These are phyloP conservation scores for Antheraea assamensis DNA, from an alignment of 2,888 invertebrate species.

Conservation along the genomic window DNA sequence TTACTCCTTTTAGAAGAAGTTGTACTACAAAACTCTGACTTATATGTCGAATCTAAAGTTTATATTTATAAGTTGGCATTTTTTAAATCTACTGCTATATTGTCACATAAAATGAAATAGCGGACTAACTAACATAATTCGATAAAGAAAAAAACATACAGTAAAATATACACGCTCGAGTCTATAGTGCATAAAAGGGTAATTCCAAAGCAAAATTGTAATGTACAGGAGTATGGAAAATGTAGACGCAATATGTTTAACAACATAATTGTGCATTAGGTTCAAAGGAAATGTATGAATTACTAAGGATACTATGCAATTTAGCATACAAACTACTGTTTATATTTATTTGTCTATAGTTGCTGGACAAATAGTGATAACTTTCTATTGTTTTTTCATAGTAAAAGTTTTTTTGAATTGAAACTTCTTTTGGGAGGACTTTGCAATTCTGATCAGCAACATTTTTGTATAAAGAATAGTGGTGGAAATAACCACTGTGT, in stretches of 20 bases:
- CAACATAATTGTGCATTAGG: not conserved
- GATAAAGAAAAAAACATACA: not conserved
- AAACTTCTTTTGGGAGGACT: no score
- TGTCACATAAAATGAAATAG: not conserved
- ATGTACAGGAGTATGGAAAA: not conserved
- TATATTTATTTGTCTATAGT: not conserved
- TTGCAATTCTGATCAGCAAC: no score
- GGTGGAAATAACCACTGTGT: no score
- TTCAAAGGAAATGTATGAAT: not conserved
- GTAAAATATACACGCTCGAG: not conserved
- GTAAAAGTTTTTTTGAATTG: no score
- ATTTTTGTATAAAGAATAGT: no score
- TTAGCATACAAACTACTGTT: not conserved
- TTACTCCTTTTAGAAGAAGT: no score
- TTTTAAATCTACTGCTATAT: not conserved
- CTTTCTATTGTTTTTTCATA: not conserved
- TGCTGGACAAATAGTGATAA: not conserved
- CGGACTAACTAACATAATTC: not conserved
- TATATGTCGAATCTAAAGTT: not conserved
- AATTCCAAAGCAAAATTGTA: not conserved
- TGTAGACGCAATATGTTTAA: constrained; percentile 2
- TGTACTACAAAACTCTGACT: no score
- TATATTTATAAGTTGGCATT: not conserved
- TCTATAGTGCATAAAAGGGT: not conserved
- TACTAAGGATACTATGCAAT: not conserved